Conservation (phyloP, 2,113 vertebrate genomes). For the Poeciliopsis occidentalis region DNA sequence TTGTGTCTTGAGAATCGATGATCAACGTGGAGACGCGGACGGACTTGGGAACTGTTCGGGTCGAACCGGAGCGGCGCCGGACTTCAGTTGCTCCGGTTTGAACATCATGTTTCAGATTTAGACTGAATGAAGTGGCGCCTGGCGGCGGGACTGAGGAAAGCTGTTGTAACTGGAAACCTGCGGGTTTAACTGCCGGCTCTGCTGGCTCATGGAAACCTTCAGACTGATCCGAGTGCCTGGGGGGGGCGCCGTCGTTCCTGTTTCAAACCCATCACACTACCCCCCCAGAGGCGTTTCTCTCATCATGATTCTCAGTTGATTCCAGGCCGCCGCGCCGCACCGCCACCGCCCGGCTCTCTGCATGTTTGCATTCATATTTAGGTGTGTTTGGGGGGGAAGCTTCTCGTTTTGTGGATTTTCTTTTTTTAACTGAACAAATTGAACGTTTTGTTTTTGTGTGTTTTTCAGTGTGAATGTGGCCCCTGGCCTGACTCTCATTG, state of each 20-base stretch:
- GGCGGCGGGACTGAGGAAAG: constrained; percentile 28
- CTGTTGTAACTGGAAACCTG: constrained; percentile 65
- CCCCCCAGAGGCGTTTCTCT: constrained; percentile 3
- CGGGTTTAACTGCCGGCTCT: background rate
- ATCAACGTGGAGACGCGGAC: constrained; percentile 50
- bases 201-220: constrained; percentile 22
- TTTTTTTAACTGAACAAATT: constrained; percentile 70
- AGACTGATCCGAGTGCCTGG: constrained; percentile 30
- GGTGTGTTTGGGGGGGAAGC: constrained; percentile 50
- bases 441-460: constrained; percentile 15
- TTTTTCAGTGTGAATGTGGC: constrained; percentile 21
- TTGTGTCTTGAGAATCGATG: constrained; percentile 65
- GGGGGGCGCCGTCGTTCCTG: no score
- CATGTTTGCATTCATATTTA: constrained; percentile 55
- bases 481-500: constrained; percentile 22
- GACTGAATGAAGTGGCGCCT: background rate
- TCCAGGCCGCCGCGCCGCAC: constrained; percentile 10
- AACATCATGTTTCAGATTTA: constrained; percentile 5
- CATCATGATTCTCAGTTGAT: constrained; percentile 57
- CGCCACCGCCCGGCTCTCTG: constrained; percentile 6
- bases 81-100: background rate
- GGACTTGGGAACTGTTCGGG: constrained; percentile 3
- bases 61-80: background rate
- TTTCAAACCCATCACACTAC: constrained; percentile 43
- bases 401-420: constrained; percentile 42